Percentiles rank a stretch among this genome's conserved stretches.
phyloP scores from a whole-genome alignment of 2,113 vertebrate genomes.

The Brachypodius melanocephalos region DNA sequence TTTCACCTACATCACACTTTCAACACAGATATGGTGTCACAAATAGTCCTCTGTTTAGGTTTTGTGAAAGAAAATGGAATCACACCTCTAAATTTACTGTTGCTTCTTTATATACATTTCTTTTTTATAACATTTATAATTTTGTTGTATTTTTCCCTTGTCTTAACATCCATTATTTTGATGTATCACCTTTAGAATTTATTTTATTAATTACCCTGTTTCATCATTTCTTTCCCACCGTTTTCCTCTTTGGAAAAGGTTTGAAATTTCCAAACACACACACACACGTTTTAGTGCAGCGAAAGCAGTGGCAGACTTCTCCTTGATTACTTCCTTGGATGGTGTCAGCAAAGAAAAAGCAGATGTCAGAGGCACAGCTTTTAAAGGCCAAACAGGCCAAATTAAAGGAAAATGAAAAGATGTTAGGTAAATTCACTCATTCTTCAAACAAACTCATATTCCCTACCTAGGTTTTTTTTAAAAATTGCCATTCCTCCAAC shows the following conservation, averaged over 20 bases:
- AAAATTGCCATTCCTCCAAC: conserved; percentile 15
- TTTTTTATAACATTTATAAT: background rate
- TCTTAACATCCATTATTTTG: background rate
- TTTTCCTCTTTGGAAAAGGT: background rate
- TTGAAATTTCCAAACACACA: background rate
- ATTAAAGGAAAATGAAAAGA: conserved; percentile 50
- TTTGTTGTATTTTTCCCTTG: background rate
- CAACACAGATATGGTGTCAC: background rate
- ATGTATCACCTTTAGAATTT: background rate
- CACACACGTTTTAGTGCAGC: background rate
- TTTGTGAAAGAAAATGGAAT: background rate
- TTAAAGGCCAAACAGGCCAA: conserved; percentile 47
- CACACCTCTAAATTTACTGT: background rate
- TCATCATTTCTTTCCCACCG: background rate
- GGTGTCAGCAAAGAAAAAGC: conserved; percentile 61
- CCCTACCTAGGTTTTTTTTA: background rate
- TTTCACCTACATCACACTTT: background rate
- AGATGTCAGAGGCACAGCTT: conserved; percentile 49
- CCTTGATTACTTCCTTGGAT: conserved; percentile 54
- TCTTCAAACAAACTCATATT: conserved; percentile 62
- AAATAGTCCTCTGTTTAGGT: background rate
- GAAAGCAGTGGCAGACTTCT: conserved; percentile 25
- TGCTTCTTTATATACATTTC: background rate
- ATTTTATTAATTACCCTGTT: background rate
- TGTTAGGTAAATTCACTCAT: conserved; percentile 8